Evolutionary conservation across 92 coral and sea anemone species (phyloP), one percentile per base, ranked within the genome.

Genomic region (Epizoanthus illoricatus): DNA sequence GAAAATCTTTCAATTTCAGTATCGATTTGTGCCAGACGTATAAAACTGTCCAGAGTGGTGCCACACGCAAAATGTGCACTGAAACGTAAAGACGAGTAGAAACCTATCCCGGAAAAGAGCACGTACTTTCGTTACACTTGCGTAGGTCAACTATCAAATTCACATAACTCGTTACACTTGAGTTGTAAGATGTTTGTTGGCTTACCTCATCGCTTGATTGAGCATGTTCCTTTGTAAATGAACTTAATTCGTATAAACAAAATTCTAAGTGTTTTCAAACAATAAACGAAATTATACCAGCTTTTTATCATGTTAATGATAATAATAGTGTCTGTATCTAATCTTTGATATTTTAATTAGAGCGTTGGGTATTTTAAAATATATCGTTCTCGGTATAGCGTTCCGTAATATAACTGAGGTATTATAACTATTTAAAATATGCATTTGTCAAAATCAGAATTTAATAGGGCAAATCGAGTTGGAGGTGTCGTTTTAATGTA

Each of bases 91-190:
- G 81, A 60, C 69, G 0, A 20, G 45, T 13, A 13, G 52, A 5
- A 40, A 60, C 67, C 28, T 4, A 58, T 60, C 15, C 81, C 81
- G 81, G 81, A 75, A 74, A 28, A 57, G 19, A 47, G n/a, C 58
- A 16, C 70, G 2, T 39, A 20, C 58, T 8, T 49, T 45, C 23
- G 41, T 49, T 72, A 43, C 43, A 12, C 1, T 7, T 0, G 11
- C 55, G 55, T 18, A 69, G 28, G 56, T 21, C 5, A 21, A 33
- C 40, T 60, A n/a, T 28, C 81, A 60, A 41, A 58, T 75, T 58
- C 17, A 54, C 8, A 58, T 36, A 54, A 21, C 65, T 43, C 10
- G 59, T 7, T 23, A 7, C 2, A 52, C 24, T 45, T 15, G 18
- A 57, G 39, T 19, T 56, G 17, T 28, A 39, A 74, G 58, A 74